These are phyloP conservation scores for Ceratina australensis DNA, from an alignment of 1,140 invertebrate genomes.

Conservation along the genomic window DNA sequence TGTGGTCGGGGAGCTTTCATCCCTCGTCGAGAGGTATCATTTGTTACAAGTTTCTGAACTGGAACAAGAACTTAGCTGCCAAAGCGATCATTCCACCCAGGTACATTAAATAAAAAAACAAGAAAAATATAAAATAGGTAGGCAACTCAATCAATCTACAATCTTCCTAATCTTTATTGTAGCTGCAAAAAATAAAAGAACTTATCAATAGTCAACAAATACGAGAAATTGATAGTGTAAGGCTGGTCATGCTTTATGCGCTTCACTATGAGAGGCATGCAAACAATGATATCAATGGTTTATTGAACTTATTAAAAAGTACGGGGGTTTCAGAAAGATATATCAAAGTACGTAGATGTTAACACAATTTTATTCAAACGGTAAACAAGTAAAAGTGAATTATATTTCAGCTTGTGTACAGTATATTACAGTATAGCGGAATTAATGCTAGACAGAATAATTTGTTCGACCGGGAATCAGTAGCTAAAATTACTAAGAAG, in stretches of 20 bases:
- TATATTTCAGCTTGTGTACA: slow-evolving; percentile 82
- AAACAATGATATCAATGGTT: slow-evolving; percentile 89
- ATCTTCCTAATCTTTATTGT: slow-evolving; percentile 55
- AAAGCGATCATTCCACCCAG: slow-evolving; percentile 94
- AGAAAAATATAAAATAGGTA: no score
- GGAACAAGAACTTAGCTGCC: slow-evolving; percentile 97
- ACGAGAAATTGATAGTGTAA: slow-evolving; percentile 88
- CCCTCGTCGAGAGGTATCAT: slow-evolving; percentile 88
- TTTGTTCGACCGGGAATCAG: slow-evolving; percentile 91
- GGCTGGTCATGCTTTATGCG: slow-evolving; percentile 96
- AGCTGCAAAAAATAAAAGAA: slow-evolving; percentile 84
- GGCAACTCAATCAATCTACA: no score
- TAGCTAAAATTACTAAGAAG: slow-evolving; percentile 94
- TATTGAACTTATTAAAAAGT: slow-evolving; percentile 87
- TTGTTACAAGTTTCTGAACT: slow-evolving; percentile 96
- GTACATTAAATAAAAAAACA: slow-evolving; percentile 71
- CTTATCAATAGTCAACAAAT: slow-evolving; percentile 87
- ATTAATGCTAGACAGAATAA: slow-evolving; percentile 88
- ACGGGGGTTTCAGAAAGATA: slow-evolving; percentile 83
- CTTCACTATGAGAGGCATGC: slow-evolving; percentile 94
- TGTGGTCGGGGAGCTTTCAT: slow-evolving; percentile 95
- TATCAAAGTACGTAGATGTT: slow-evolving; percentile 72
- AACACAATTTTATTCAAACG: neutral
- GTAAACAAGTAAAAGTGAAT: neutral
- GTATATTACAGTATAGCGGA: slow-evolving; percentile 90